Base-by-base conservation (phyloP, 1,140 invertebrate species). In the Notospermus geniculatus region DNA sequence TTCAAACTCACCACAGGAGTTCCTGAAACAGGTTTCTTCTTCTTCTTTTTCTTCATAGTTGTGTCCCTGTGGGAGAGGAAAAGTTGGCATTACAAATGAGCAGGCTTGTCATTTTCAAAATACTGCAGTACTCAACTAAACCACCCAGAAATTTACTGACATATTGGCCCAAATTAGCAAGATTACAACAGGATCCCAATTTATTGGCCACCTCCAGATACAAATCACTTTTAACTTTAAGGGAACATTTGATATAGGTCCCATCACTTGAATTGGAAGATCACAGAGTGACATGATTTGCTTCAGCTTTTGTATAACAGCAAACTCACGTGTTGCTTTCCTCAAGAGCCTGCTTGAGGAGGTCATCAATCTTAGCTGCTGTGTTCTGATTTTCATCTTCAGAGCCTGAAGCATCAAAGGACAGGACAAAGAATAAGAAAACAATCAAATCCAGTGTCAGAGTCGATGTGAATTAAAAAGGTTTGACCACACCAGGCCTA, bases 321-420 rank as follows among this genome's bases (percentile, higher is more conserved):
- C 23, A 29, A 15, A 62, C 68, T 67, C 66, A 76, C 74, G 69
- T 69, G 25, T 71, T 69, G 11, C 68, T 65, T 60, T 76, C 66
- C 29, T 59, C 67, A n/a, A 76, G 71, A 55, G 73, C 74, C 59
- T 76, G 74, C 32, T 76, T 67, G 15, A 76, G 57, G 2, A 76
- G 43, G 52, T 71, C 46, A 64, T 76, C 69, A 50, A 69, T 59
- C 43, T 54, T 61, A 1, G 74, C 62, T 52, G 72, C 69, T 52
- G 70, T 68, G 53, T 56, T 29, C 30, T 59, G 64, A 27, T 59
- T 64, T 17, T 46, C 54, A 61, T 69, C 64, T 52, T 58, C 29
- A 63, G 60, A 54, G 61, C 64, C 61, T 58, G 45, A 67, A 55
- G 19, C 32, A 15, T 61, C 25, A 54, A 32, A 1, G 50, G 27